Percentiles rank a stretch among this genome's conserved stretches.
Conservation (phyloP, 30 jellyfish, hydroid and myxozoan genomes). For the Hydractinia symbiolongicarpus region DNA sequence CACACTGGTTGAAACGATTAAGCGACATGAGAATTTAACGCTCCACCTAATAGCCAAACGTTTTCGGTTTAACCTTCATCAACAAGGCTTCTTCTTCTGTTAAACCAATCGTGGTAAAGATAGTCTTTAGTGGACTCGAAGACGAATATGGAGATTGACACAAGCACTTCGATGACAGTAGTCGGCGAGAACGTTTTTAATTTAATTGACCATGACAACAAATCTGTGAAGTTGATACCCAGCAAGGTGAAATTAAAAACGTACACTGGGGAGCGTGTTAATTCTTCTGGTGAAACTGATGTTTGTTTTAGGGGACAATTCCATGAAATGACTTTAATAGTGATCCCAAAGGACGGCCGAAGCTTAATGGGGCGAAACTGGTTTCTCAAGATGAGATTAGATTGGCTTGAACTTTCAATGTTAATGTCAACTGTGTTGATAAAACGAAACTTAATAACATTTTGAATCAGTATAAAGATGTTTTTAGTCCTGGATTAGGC, state of each 20-base stretch:
- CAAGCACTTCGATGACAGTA: slow-evolving; percentile 12
- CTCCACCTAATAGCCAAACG: background rate
- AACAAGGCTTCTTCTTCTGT: background rate
- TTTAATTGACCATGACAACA: background rate
- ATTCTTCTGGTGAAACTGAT: slow-evolving; percentile 13
- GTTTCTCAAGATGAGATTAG: slow-evolving; percentile 10
- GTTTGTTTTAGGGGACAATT: slow-evolving; percentile 26
- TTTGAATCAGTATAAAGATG: slow-evolving; percentile 28
- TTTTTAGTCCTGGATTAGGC: slow-evolving; percentile 22
- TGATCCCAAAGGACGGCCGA: slow-evolving; percentile 26
- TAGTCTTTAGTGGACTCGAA: slow-evolving; percentile 3
- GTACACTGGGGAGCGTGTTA: slow-evolving; percentile 15
- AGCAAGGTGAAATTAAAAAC: slow-evolving; percentile 16
- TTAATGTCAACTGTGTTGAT: background rate
- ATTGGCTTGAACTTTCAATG: slow-evolving; percentile 29
- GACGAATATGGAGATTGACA: slow-evolving; percentile 32
- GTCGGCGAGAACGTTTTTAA: background rate
- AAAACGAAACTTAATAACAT: slow-evolving; percentile 22
- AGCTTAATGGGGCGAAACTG: slow-evolving; percentile 28
- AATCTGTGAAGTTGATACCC: background rate
- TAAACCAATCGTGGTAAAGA: slow-evolving; percentile 1
- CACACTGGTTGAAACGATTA: background rate
- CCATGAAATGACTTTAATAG: background rate
- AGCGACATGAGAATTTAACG: background rate
- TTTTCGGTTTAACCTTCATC: no score